Evolutionary conservation across 2,113 vertebrate genomes (phyloP).

Genomic region (Indri indri): DNA sequence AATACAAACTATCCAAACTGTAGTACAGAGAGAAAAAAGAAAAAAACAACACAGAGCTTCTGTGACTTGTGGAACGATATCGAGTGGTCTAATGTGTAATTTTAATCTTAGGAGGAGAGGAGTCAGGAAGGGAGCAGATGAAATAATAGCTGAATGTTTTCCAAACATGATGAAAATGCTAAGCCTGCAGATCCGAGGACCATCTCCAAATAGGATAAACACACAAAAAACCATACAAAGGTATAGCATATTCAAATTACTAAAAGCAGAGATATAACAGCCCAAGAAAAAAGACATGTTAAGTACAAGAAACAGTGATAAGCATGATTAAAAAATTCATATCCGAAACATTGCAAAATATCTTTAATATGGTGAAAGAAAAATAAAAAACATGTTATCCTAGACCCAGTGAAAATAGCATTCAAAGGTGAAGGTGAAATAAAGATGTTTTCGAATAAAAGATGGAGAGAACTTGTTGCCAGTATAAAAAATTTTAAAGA

Average conservation of each 20-base stretch:
- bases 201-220: neutral
- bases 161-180: neutral
- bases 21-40: neutral
- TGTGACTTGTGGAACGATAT: neutral
- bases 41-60: neutral
- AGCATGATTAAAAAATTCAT: neutral
- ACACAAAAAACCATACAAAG: neutral
- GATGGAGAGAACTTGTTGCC: neutral
- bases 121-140: neutral
- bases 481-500: neutral
- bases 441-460: conserved; percentile 1
- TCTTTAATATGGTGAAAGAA: neutral
- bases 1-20: neutral
- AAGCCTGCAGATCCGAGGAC: neutral
- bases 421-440: neutral
- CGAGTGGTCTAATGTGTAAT: neutral
- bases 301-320: neutral
- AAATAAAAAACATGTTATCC: neutral
- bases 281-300: neutral
- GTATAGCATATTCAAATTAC: neutral
- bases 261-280: neutral
- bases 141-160: neutral
- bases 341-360: neutral
- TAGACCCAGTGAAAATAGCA: neutral
- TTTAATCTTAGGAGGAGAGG: neutral